Percentiles rank a stretch among this genome's conserved stretches.
These are phyloP conservation scores for Hermetia illucens DNA, from an alignment of 1,140 invertebrate species.

Conservation along the genomic window DNA sequence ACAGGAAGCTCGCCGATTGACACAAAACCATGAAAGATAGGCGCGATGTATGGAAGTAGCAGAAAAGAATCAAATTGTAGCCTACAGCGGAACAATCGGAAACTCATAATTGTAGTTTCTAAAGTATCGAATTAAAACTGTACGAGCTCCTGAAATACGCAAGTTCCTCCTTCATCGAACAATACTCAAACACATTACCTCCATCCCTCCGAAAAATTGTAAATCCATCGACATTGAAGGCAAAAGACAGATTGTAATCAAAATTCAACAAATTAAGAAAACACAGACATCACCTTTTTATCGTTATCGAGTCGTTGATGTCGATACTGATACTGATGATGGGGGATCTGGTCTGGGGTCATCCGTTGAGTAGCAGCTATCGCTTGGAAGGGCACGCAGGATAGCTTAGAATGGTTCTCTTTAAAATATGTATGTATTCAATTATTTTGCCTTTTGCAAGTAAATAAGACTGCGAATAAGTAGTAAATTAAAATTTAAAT, in stretches of 20 bases:
- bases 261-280: slow-evolving; percentile 4
- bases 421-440: slow-evolving; percentile 1
- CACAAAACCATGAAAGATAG: too few relatives aligned
- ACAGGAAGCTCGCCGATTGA: too few relatives aligned
- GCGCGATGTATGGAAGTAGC: too few relatives aligned
- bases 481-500: slow-evolving; percentile 1
- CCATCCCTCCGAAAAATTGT: too few relatives aligned
- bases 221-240: too few relatives aligned
- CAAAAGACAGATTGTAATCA: slow-evolving; percentile 4
- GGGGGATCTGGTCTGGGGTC: background rate
- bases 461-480: background rate
- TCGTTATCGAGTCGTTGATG: background rate
- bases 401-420: background rate
- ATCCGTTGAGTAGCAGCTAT: background rate
- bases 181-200: too few relatives aligned
- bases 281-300: slow-evolving; percentile 4
- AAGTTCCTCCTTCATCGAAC: too few relatives aligned
- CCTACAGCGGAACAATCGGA: too few relatives aligned
- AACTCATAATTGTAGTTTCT: too few relatives aligned
- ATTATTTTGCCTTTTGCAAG: background rate
- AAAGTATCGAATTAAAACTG: too few relatives aligned
- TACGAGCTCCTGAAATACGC: too few relatives aligned
- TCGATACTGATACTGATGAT: background rate
- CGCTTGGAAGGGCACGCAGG: background rate
- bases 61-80: too few relatives aligned